phyloP scores from a whole-genome alignment of 2,797 vertebrate species.

The Danio jaintianensis region DNA sequence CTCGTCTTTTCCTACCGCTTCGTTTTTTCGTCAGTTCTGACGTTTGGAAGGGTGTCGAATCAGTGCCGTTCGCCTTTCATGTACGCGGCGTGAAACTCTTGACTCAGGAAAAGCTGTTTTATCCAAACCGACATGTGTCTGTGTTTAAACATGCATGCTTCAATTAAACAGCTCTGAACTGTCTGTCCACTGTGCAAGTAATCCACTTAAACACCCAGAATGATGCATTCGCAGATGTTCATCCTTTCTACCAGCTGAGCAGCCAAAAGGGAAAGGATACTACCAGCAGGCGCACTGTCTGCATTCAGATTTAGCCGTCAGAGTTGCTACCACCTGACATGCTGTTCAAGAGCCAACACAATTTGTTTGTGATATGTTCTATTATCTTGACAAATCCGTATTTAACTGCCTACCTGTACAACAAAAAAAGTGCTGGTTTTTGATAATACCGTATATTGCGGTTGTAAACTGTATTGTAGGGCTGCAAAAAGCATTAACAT shows the following conservation, averaged over 20 bases:
- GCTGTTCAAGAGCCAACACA: conserved; percentile 32
- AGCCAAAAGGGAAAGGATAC: conserved; percentile 62
- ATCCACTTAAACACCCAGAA: conserved; percentile 70
- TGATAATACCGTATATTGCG: not conserved
- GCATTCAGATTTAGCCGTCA: conserved; percentile 55
- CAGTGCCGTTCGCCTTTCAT: conserved; percentile 17
- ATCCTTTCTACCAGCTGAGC: conserved; percentile 69
- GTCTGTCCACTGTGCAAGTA: conserved; percentile 66
- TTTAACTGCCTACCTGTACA: not conserved
- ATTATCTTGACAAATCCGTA: conserved; percentile 33
- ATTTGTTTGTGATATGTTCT: conserved; percentile 38
- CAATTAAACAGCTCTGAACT: conserved; percentile 55
- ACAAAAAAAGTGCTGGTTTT: not conserved
- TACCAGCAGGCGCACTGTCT: conserved; percentile 63
- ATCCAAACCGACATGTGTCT: conserved; percentile 51
- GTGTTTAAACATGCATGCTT: conserved; percentile 57
- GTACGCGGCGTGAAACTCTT: conserved; percentile 17
- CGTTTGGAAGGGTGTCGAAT: conserved; percentile 36
- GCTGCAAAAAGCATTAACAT: too few species aligned
- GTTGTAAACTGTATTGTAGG: not conserved
- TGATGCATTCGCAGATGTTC: conserved; percentile 72
- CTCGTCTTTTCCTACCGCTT: conserved; percentile 32
- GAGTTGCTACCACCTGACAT: conserved; percentile 52
- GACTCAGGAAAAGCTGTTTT: conserved; percentile 53
- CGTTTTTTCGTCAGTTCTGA: conserved; percentile 10